Base-by-base conservation (phyloP, 1,140 invertebrate species). In the Papilio machaon region DNA sequence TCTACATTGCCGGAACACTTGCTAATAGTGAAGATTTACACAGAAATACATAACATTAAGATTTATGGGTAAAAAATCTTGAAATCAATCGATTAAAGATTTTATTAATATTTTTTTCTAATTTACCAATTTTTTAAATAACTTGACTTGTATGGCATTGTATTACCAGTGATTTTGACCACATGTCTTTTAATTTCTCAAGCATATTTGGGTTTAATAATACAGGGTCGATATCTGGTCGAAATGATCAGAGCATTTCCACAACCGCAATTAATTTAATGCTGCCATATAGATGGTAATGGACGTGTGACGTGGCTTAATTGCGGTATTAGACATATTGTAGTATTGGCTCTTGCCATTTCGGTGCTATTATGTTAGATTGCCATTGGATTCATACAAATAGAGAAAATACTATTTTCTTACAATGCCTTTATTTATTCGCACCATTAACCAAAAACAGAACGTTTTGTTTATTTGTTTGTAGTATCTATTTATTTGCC, bases 191-290 rank as follows among this genome's bases (percentile, higher is more conserved):
- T 43, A 43, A 43, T 52, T 64, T 9, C 9, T 60, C 1, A 64
- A 0, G 1, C 15, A 35, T 35, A 70, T 17, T 15, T 35, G 23
- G 11, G 13, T 70, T 70, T 70, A 70, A 70, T 70, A 70, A 38
- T 38, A 70, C 13, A 35, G 4, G 64, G 64, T 35, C 5, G 23
- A 70, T 70, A 70, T 70, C 64, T 38, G 19, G 10, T 30, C 5
- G 30, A 17, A 70, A 70, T 70, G 64, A 70, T 70, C 64, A 70
- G 64, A 70, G 2, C 64, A 70, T 70, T 70, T 35, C 64, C 64
- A 38, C 64, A 70, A 38, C 64, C 64, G 64, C 64, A 70, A 70
- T 70, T 70, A 70, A 70, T 70, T 70, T 70, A 70, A 70, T 70
- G 64, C 30, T 70, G 23, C 60, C 60, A 64, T 52, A 54, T 70